Evolutionary conservation across 2,888 invertebrate species (phyloP).

Genomic region (Campoplex capitator): DNA sequence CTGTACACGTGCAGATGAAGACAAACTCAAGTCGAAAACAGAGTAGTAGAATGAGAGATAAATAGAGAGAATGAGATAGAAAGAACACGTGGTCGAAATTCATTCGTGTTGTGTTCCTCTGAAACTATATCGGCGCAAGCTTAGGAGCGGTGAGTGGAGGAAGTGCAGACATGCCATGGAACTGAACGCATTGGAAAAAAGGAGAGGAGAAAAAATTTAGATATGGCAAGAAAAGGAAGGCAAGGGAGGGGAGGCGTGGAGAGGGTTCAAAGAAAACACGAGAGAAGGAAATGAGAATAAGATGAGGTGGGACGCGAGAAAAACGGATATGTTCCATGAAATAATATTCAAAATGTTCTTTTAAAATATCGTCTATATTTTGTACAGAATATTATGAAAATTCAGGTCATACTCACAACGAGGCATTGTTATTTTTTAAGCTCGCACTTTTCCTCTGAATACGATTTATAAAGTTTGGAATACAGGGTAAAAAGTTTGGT

Average conservation of each 20-base stretch:
- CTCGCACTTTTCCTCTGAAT: too few relatives aligned
- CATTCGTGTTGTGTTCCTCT: slow-evolving; percentile 59
- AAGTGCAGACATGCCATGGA: slow-evolving; percentile 43
- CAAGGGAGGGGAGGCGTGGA: slow-evolving; percentile 46
- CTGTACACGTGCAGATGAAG: too few relatives aligned
- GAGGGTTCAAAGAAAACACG: slow-evolving; percentile 12
- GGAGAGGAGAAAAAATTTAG: slow-evolving; percentile 22
- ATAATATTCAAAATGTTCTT: too few relatives aligned
- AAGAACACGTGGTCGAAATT: slow-evolving; percentile 30
- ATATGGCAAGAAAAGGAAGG: slow-evolving; percentile 23
- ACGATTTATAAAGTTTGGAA: too few relatives aligned
- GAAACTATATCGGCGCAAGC: slow-evolving; percentile 65
- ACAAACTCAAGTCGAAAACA: slow-evolving; percentile 6
- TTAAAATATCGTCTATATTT: too few relatives aligned
- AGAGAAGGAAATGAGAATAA: slow-evolving; percentile 42
- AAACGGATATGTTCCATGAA: too few relatives aligned
- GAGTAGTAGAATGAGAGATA: neutral
- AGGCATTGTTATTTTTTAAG: too few relatives aligned
- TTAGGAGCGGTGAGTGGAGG: slow-evolving; percentile 62
- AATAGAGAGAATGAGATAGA: neutral
- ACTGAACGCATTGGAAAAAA: slow-evolving; percentile 21
- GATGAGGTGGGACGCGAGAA: slow-evolving; percentile 1
- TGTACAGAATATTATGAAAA: too few relatives aligned
- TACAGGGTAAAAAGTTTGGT: too few relatives aligned
- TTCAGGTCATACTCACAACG: too few relatives aligned